Percentiles rank a stretch among this genome's conserved stretches.
phyloP scores from a whole-genome alignment of 2,113 vertebrate genomes.

The Lates calcarifer region DNA sequence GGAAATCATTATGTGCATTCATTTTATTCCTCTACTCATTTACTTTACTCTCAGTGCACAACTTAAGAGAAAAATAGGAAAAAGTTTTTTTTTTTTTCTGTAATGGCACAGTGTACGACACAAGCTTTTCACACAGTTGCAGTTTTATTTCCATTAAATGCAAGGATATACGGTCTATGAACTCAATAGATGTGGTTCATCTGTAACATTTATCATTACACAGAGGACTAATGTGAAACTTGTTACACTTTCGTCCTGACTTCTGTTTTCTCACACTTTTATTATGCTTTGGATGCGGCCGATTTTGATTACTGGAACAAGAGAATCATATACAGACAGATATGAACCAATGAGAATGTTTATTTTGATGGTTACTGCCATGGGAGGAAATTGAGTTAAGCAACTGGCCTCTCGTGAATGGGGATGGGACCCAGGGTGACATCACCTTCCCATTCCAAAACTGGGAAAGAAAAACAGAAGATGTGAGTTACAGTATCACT shows the following conservation, averaged over 20 bases:
- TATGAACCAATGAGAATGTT: slow-evolving; percentile 52
- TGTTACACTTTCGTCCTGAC: background rate
- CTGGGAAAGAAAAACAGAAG: slow-evolving; percentile 56
- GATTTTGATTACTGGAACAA: slow-evolving; percentile 1
- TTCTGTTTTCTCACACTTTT: background rate
- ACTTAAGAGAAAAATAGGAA: background rate
- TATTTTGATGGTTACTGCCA: slow-evolving; percentile 51
- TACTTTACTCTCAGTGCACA: background rate
- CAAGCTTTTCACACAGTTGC: slow-evolving; percentile 26
- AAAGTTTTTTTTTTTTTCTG: background rate
- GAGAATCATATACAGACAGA: slow-evolving; percentile 43
- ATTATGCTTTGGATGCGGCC: slow-evolving; percentile 4
- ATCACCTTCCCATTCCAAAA: slow-evolving; percentile 64
- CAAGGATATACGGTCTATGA: slow-evolving; percentile 23
- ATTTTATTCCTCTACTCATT: background rate
- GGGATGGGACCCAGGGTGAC: slow-evolving; percentile 68
- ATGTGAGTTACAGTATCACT: background rate
- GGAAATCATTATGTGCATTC: background rate
- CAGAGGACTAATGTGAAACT: background rate
- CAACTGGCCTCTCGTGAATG: slow-evolving; percentile 33
- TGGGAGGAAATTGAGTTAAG: slow-evolving; percentile 43
- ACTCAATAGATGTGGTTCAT: background rate
- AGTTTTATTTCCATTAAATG: slow-evolving; percentile 54
- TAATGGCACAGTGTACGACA: slow-evolving; percentile 18
- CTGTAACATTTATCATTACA: slow-evolving; percentile 27